Base-by-base conservation (phyloP, 2,888 invertebrate species). In the Alcis repandata region DNA sequence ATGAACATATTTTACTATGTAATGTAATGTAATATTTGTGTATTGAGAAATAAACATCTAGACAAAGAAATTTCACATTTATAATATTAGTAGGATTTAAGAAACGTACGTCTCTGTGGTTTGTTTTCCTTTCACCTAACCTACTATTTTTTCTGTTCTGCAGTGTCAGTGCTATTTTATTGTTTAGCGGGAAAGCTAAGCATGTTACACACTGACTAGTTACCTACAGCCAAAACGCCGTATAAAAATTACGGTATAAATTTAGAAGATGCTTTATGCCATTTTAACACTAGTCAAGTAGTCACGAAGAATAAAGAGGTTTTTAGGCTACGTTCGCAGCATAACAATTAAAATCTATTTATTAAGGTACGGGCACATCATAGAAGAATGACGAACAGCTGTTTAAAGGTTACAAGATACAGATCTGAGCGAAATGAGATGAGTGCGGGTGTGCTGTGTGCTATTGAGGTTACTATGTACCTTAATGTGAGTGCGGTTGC, bases 401-500 rank as follows among this genome's bases (percentile, higher is more conserved):
- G 74, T 78, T 69, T 67, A 80, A 81, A 83, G 83, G 82, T 81
- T 81, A 79, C 82, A 38, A 64, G 64, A 84, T 80, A 78, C 68
- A 68, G 78, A 84, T 84, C 86, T 76, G 70, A 71, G 84, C 76
- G 69, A 84, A 83, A 85, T 68, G 46, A 70, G 83, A 82, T 79
- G 81, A 79, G 80, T 74, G 76, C 65, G 41, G 57, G 51, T 43
- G 46, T 54, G 27, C 27, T 27, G 27, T 27, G 27, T 2, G 62
- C 68, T 78, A 81, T 83, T 76, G 82, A 80, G 85, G 86, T 82
- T 81, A 80, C 78, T 76, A 76, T 70, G 27, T 27, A 6, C 75
- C 68, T 75, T 80, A 77, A 76, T 69, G 67, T 70, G 51, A 51
- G 56, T 51, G 60, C 15, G 45, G 40, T n/a, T 22, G 10, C 9